Evolutionary conservation across 2,888 invertebrate genomes (phyloP).

Genomic region (Heliconius hortense): DNA sequence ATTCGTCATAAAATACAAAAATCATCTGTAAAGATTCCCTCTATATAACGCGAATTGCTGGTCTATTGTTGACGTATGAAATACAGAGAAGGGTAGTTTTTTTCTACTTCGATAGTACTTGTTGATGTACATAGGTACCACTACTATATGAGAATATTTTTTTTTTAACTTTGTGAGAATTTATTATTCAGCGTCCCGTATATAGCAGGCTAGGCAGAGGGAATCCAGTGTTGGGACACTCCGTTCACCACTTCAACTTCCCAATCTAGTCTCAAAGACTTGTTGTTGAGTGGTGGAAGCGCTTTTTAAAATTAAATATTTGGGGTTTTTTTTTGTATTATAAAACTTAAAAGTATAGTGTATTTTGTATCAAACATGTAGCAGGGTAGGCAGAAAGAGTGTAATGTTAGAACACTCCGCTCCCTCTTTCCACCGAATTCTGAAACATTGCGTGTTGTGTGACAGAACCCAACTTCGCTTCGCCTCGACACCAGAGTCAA

Average conservation of each 20-base stretch:
- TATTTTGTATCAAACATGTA: too few species aligned
- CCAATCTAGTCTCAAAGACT: background rate
- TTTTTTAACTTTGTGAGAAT: background rate
- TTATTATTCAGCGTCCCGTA: too few species aligned
- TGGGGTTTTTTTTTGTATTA: background rate
- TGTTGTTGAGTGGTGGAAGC: background rate
- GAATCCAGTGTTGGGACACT: background rate
- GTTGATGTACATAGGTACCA: background rate
- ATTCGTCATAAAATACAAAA: too few species aligned
- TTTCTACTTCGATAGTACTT: conserved; percentile 8
- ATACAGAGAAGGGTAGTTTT: background rate
- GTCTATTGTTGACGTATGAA: background rate
- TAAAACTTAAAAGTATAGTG: too few species aligned
- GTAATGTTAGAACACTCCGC: too few species aligned
- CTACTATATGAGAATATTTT: background rate
- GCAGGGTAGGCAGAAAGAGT: too few species aligned
- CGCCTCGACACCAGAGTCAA: too few species aligned
- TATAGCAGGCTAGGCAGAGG: background rate
- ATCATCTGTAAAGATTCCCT: too few species aligned
- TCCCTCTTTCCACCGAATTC: too few species aligned
- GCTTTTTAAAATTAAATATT: background rate
- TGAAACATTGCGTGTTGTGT: too few species aligned
- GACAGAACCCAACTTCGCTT: too few species aligned
- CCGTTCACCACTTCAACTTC: background rate
- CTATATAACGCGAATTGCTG: too few species aligned